Percentiles rank a stretch among this genome's conserved stretches.
These are phyloP conservation scores for Dromaius novaehollandiae DNA, from an alignment of 2,113 vertebrate genomes.

Conservation along the genomic window DNA sequence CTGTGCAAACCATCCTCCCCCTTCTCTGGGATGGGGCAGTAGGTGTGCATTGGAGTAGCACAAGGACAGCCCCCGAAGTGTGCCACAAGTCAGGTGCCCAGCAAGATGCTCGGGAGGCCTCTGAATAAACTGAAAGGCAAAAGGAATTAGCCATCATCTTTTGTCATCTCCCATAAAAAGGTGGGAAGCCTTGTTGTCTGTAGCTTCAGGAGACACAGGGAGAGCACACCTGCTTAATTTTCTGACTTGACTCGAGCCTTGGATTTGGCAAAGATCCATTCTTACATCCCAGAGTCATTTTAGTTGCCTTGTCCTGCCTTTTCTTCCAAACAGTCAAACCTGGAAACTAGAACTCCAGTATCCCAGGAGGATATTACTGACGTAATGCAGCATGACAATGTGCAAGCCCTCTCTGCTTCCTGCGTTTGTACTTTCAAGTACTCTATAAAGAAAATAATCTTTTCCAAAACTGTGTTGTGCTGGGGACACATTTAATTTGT, in stretches of 20 bases:
- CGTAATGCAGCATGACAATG: constrained; percentile 36
- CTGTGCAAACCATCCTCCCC: not conserved
- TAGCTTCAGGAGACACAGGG: not conserved
- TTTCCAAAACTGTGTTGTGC: not conserved
- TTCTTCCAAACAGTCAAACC: constrained; percentile 1
- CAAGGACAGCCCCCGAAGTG: not conserved
- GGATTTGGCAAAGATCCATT: constrained; percentile 8
- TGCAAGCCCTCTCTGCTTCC: not conserved
- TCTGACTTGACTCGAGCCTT: not conserved
- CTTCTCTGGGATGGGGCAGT: not conserved
- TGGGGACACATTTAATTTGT: not conserved
- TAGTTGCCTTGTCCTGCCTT: not conserved
- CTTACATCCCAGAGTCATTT: not conserved
- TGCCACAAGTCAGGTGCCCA: not conserved
- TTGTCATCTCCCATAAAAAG: not conserved
- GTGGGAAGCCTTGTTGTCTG: not conserved
- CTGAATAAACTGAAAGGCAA: not conserved
- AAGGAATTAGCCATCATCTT: not conserved
- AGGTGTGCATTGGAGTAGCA: not conserved
- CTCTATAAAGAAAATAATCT: not conserved
- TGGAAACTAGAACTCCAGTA: constrained; percentile 47
- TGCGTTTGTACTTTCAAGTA: not conserved
- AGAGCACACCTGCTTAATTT: not conserved
- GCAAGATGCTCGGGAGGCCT: rapidly evolving
- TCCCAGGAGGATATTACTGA: constrained; percentile 54